Base-by-base conservation (phyloP, 2,888 invertebrate species). In the Resseliella maxima region DNA sequence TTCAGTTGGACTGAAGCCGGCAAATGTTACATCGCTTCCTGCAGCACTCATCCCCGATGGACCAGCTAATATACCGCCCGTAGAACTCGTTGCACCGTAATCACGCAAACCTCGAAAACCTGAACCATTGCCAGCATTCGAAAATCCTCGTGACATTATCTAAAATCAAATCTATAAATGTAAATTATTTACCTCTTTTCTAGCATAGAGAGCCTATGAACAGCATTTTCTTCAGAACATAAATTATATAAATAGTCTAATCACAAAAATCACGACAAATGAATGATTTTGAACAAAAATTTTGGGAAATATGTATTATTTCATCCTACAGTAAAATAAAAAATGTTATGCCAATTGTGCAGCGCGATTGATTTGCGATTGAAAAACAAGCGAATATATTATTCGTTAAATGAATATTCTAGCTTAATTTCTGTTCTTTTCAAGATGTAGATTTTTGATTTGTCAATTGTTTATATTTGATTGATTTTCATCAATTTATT, bases 1-100 rank as follows among this genome's bases (percentile, higher is more conserved):
- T 90, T 96, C 96, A 0, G 94, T 94, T 2, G 95, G 94, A 89
- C 94, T 94, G 89, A 94, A 94, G 87, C 94, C 94, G 12, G 93
- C 93, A 88, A 94, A 94, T 85, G 94, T 94, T 36, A 96, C 95
- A 85, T 94, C 93, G 87, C 95, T 95, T 87, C 94, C 45, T 45
- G 41, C 45, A 10, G 38, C 54, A 21, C n/a, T 41, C 41, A 36
- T 46, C 15, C 36, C 24, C 21, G 46, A 85, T 41, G 83, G 83
- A 10, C 83, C 83, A 38, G 38, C 41, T n/a, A 83, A 24, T n/a
- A 83, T 83, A 8, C 46, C 46, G 27, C 89, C 87, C 50, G 88
- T 88, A 50, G 88, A 88, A n/a, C 89, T 88, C 46, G 90, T 91
- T 86, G 91, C 90, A 8, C 91, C 91, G 88, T 91, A 91, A 87